These are phyloP conservation scores for Drosophila burlai DNA, from an alignment of 1,140 invertebrate species.

Conservation along the genomic window DNA sequence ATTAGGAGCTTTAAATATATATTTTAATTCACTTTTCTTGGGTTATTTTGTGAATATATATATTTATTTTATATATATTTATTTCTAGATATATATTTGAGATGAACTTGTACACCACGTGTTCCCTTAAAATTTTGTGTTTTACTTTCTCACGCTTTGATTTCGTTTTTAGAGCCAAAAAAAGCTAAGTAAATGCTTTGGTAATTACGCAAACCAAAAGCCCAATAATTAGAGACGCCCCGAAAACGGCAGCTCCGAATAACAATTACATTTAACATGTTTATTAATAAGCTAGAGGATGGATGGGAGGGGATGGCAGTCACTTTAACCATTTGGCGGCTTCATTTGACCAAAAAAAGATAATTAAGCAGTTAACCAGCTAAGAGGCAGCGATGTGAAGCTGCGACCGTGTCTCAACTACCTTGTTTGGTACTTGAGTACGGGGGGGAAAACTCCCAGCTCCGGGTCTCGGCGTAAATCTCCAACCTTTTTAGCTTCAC, in stretches of 20 bases:
- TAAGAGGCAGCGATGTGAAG: conserved; percentile 32
- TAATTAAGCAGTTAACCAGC: conserved; percentile 57
- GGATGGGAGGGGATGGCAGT: background rate
- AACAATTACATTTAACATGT: conserved; percentile 65
- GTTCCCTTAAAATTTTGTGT: background rate
- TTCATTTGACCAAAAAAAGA: conserved; percentile 47
- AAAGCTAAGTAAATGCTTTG: conserved; percentile 8
- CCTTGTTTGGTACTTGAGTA: conserved; percentile 44
- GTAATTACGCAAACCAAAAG: conserved; percentile 32
- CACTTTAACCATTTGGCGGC: conserved; percentile 33
- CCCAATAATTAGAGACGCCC: conserved; percentile 31
- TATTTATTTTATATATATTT: background rate
- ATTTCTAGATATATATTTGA: background rate
- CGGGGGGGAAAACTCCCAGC: conserved; percentile 8
- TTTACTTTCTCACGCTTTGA: conserved; percentile 16
- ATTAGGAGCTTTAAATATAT: background rate
- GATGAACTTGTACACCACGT: too few relatives aligned
- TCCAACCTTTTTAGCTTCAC: conserved; percentile 44
- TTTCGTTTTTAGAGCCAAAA: conserved; percentile 12
- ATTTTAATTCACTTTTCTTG: background rate
- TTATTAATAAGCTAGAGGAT: conserved; percentile 55
- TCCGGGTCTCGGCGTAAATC: conserved; percentile 4
- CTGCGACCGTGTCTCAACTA: conserved; percentile 23
- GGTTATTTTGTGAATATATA: background rate
- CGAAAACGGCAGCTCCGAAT: conserved; percentile 41